Evolutionary conservation across 1,140 invertebrate species (phyloP).

Genomic region (Trachymyrmex cornetzi): DNA sequence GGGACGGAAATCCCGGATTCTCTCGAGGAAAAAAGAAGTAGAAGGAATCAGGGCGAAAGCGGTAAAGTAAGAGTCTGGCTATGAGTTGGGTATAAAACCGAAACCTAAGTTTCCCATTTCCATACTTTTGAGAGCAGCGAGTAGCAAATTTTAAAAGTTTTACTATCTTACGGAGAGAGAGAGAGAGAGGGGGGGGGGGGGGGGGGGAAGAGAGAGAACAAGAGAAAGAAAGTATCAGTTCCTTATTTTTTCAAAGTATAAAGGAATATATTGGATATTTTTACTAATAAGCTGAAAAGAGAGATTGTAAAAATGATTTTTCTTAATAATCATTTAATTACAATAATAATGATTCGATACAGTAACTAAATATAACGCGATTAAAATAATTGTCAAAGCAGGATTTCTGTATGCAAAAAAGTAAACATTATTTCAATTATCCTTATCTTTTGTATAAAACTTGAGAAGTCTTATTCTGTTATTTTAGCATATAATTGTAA

Average conservation of each 20-base stretch:
- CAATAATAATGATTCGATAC: not conserved
- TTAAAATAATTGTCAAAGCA: not conserved
- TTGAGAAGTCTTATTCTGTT: not conserved
- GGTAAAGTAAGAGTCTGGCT: slow-evolving; percentile 15
- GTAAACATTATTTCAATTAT: not conserved
- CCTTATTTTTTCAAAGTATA: not conserved
- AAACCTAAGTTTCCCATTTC: slow-evolving; percentile 38
- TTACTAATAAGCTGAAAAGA: not conserved
- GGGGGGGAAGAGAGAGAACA: not conserved
- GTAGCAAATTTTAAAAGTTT: slow-evolving; percentile 50
- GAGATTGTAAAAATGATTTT: not conserved
- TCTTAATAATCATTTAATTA: not conserved
- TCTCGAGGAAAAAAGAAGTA: not conserved
- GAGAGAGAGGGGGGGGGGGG: not conserved
- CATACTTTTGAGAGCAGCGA: slow-evolving; percentile 29
- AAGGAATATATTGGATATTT: not conserved
- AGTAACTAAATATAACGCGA: not conserved
- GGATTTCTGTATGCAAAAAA: not conserved
- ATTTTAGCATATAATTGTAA: not conserved
- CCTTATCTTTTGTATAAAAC: not conserved
- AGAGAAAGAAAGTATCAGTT: not conserved
- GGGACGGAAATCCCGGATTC: slow-evolving; percentile 56
- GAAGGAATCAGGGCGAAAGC: slow-evolving; percentile 26
- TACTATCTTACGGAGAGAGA: slow-evolving; percentile 6
- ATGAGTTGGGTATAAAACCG: slow-evolving; percentile 15